Evolutionary conservation across 2,797 vertebrate species (phyloP).

Genomic region (Cyclura pinguis): DNA sequence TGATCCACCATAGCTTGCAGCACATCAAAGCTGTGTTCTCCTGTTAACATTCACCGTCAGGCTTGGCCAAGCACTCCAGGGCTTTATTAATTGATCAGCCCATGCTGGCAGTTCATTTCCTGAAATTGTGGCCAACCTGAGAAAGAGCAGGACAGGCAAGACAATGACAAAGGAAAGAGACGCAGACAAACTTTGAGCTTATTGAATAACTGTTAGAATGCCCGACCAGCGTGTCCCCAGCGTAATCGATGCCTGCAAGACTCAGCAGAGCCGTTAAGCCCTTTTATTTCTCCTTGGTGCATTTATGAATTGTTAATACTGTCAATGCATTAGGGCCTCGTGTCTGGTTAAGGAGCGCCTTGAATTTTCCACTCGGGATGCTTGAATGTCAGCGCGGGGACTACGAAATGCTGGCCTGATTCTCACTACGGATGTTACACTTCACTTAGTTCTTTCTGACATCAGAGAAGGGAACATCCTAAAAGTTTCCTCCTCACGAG

Average conservation of each 20-base stretch:
- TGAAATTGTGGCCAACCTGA: constrained; percentile 62
- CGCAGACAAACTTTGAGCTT: constrained; percentile 62
- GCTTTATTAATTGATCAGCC: constrained; percentile 76
- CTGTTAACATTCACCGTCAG: constrained; percentile 66
- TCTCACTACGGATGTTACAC: neutral
- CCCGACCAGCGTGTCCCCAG: constrained; percentile 43
- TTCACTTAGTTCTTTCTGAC: too few species aligned
- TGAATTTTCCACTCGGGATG: constrained; percentile 48
- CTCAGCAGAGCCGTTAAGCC: constrained; percentile 40
- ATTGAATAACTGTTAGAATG: constrained; percentile 65
- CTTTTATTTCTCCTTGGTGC: constrained; percentile 63
- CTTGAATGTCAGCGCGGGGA: constrained; percentile 32
- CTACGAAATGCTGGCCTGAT: constrained; percentile 40
- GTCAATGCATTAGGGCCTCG: constrained; percentile 68
- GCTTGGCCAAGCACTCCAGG: constrained; percentile 64
- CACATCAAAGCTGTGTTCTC: constrained; percentile 57
- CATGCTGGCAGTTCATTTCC: constrained; percentile 63
- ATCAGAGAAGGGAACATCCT: too few species aligned
- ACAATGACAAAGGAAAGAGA: constrained; percentile 65
- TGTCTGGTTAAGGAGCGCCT: constrained; percentile 59
- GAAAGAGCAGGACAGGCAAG: constrained; percentile 57
- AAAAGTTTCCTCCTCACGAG: too few species aligned
- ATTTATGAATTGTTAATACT: constrained; percentile 74
- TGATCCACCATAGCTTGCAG: constrained; percentile 30
- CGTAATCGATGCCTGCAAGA: constrained; percentile 72